Evolutionary conservation across 1,140 invertebrate genomes (phyloP), one percentile per base, ranked within the genome.

Genomic region (Bombus terrestris): DNA sequence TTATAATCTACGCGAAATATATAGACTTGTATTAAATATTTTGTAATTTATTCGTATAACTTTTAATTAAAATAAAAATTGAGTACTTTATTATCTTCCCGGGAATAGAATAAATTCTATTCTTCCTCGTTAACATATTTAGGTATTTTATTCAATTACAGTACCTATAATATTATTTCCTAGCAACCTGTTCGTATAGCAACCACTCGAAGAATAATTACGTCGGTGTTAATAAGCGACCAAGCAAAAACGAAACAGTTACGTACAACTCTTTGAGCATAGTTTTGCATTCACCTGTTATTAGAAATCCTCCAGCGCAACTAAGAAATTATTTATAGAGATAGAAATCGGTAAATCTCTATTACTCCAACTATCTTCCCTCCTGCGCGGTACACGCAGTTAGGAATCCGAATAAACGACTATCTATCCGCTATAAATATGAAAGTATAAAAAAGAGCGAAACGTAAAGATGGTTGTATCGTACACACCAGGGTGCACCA

Each of bases 291-390:
- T 43, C 47, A 13, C 32, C 47, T 13, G 47, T 75, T 75, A 75
- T 53, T 53, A 53, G 73, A 75, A 75, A 75, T 53, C 5, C 25
- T 37, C 22, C 37, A 5, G 37, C 47, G 22, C 12, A 76, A 13
- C 39, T 18, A 8, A 10, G 35, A 59, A 59, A 76, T 76, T 37
- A 76, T 76, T 76, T 76, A 37, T 39, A 22, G 35, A 59, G 28
- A 78, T 32, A 22, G 75, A 25, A 66, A 25, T 77, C 57, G 57
- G 15, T 78, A 64, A 78, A 78, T 78, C 57, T 64, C 25, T 64
- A 62, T 39, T 62, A 35, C 59, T 22, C 12, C 9, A 64, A 41
- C 28, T 35, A 74, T 53, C 43, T 9, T n/a, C 15, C 5, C 25
- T 9, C 25, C 37, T 22, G 18, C 25, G 28, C 6, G 71, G n/a